These are phyloP conservation scores for Myotis pilosus DNA, from an alignment of 2,797 vertebrate species.

Conservation along the genomic window DNA sequence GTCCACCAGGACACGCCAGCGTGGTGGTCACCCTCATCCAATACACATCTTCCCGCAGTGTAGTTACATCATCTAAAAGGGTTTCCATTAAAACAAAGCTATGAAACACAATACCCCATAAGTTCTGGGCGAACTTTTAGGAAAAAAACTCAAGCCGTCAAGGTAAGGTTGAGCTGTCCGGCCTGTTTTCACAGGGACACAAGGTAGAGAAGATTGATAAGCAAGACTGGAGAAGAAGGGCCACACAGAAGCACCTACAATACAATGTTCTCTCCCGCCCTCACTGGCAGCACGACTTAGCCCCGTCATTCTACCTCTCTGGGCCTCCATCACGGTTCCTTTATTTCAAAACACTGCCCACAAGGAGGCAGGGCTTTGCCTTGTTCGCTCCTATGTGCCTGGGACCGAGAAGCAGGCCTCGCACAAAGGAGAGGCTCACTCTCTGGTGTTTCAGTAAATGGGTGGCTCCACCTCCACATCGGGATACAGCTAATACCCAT, in stretches of 20 bases:
- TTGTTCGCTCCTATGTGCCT: not conserved
- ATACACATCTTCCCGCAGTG: not conserved
- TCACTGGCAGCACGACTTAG: not conserved
- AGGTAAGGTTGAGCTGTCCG: not conserved
- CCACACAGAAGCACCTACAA: not conserved
- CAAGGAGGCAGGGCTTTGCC: not conserved
- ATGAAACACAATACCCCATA: not conserved
- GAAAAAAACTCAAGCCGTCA: not conserved
- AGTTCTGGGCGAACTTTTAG: slow-evolving; percentile 54
- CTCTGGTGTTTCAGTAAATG: not conserved
- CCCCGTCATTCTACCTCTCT: not conserved
- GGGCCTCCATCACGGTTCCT: not conserved
- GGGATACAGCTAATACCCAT: not conserved
- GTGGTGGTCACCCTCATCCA: not conserved
- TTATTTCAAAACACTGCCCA: not conserved
- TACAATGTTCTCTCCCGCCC: no score
- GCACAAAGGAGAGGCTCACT: not conserved
- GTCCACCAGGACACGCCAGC: not conserved
- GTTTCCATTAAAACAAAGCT: slow-evolving; percentile 32
- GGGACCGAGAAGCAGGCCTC: not conserved
- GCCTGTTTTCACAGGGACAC: not conserved
- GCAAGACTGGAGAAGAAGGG: not conserved
- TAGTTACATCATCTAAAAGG: slow-evolving; percentile 33
- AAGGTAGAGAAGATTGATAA: not conserved
- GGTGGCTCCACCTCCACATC: not conserved